Evolutionary conservation across 2,113 vertebrate genomes (phyloP).

Genomic region (Budorcas taxicolor): DNA sequence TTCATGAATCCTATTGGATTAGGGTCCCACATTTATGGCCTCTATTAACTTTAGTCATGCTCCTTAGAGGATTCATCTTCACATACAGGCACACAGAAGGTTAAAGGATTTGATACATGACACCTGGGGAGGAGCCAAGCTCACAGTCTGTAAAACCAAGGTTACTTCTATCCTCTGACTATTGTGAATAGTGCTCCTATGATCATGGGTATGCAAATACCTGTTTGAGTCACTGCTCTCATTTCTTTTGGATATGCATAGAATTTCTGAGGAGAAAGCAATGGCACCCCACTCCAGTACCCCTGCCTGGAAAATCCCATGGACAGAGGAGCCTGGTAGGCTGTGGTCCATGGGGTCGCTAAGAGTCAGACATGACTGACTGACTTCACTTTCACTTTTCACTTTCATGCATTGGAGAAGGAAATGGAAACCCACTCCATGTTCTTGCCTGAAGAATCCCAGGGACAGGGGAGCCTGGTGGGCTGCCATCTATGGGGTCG

Average conservation of each 20-base stretch:
- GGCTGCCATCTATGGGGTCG: no score
- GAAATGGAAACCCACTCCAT: no score
- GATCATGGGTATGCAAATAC: background rate
- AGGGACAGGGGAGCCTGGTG: no score
- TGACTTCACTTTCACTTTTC: no score
- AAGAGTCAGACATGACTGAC: accelerated
- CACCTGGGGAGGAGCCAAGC: background rate
- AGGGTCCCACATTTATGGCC: background rate
- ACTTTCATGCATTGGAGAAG: no score
- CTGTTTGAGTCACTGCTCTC: background rate
- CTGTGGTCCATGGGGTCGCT: no score
- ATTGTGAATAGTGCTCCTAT: background rate
- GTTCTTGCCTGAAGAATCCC: no score
- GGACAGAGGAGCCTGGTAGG: no score
- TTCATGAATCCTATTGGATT: background rate
- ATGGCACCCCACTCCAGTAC: no score
- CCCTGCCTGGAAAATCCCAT: no score
- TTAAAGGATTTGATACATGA: background rate
- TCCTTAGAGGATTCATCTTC: background rate
- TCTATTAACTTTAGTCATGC: background rate
- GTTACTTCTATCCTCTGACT: background rate
- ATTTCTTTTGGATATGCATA: background rate
- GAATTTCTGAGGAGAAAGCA: background rate
- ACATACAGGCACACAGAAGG: background rate
- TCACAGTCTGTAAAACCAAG: background rate